phyloP scores from a whole-genome alignment of 2,888 invertebrate species.

The Nymphalis c-album region DNA sequence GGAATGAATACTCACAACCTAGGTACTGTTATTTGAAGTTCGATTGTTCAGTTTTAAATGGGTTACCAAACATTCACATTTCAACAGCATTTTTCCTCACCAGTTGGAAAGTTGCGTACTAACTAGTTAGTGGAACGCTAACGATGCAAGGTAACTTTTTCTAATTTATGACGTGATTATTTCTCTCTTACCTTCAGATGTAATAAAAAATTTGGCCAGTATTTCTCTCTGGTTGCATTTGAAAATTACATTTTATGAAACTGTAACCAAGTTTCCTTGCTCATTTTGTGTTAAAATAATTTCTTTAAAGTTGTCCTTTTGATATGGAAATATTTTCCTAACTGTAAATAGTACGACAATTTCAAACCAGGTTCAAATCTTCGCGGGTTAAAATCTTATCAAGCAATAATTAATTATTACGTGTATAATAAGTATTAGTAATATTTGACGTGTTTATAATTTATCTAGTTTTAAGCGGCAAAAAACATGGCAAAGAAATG shows the following conservation, averaged over 20 bases:
- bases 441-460: no score
- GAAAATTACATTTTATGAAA: background rate
- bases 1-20: slow-evolving; percentile 24
- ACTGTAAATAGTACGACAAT: no score
- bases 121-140: slow-evolving; percentile 10
- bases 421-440: no score
- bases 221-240: background rate
- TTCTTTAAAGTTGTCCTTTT: no score
- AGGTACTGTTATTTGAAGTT: slow-evolving; percentile 25
- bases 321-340: no score
- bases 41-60: slow-evolving; percentile 31
- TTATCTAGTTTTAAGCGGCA: no score
- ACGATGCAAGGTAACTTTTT: slow-evolving; percentile 16
- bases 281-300: background rate
- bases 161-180: slow-evolving; percentile 11
- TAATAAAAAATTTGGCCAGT: background rate
- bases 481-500: no score
- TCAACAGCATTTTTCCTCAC: slow-evolving; percentile 27
- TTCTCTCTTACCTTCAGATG: background rate
- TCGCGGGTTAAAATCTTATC: no score
- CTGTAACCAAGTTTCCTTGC: background rate
- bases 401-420: no score
- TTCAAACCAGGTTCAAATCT: no score
- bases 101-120: slow-evolving; percentile 24
- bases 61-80: slow-evolving; percentile 27